Evolutionary conservation across 2,888 invertebrate species (phyloP), one percentile per base, ranked within the genome.

Genomic region (Thereva unica): DNA sequence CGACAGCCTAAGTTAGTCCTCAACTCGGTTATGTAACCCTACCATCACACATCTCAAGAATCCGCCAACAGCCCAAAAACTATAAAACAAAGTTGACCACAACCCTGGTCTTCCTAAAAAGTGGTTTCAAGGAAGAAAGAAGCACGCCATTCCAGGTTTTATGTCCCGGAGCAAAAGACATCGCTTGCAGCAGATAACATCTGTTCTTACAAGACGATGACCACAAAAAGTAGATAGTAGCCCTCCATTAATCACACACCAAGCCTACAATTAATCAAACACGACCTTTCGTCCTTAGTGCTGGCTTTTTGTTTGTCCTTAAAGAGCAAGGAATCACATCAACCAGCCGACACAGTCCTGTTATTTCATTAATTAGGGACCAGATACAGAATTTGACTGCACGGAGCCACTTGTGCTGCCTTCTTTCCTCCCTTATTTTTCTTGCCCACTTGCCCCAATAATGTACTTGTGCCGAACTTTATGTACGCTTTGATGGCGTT

Each of bases 221-320:
- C 61, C 61, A 50, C 50, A 61, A 61, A 61, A 61, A 61, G 50
- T 50, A 42, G 23, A 23, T 50, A 61, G 61, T 50, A 40, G 61
- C 50, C 61, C 61, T 61, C 50, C 61, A 61, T 61, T 61, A 61
- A 61, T 61, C 61, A 61, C 61, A 61, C 50, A 61, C 61, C 61
- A 61, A 61, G 50, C 61, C 61, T 50, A 50, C 61, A 61, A 61
- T 61, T 61, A 61, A 61, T 61, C 61, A 61, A 61, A 61, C 61
- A 61, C 61, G 61, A 61, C 49, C 61, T 61, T 61, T 50, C 50
- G 50, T 61, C 61, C 50, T 40, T 61, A 50, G 50, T 50, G 61
- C 41, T 61, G 61, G 61, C 61, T 61, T 61, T 61, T 61, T 61
- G 61, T 61, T 61, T 50, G 40, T 49, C 41, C 50, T 61, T 50